Base-by-base conservation (phyloP, 2,797 vertebrate species). In the Neostethus bicornis region DNA sequence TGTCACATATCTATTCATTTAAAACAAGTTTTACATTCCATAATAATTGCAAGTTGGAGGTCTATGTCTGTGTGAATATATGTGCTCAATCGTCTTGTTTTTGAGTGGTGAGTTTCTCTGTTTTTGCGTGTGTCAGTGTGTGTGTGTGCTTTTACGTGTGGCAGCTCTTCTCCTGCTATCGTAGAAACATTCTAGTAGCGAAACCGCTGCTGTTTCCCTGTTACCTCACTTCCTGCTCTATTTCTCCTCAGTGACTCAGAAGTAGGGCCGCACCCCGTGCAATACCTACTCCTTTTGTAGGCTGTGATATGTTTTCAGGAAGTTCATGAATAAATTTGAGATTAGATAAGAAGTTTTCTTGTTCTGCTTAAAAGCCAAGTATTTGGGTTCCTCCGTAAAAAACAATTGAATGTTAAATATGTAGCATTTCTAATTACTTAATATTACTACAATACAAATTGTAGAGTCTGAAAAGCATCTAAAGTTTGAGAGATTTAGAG, bases 191-290 rank as follows among this genome's bases (percentile, higher is more conserved):
- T 79, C 46, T 85, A 79, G 85, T 83, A 74, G 70, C 79, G 66
- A 50, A 81, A 76, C 80, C 80, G 75, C 78, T 67, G 82, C 74
- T 73, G 85, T 67, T 79, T 66, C 74, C 67, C 73, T 43, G 57
- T 87, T 87, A 73, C 85, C 71, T 88, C 87, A 91, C 87, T 85
- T 85, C 85, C 86, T 89, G 73, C 83, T 86, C 79, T 85, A 81
- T 69, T 80, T 77, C 77, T 81, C 83, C 76, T 88, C 69, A 66
- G 79, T 74, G 84, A 81, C 78, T 81, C 73, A 81, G 68, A 73
- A 73, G 45, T 71, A 75, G 76, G 66, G 47, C 63, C 60, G 66
- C 54, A 16, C 63, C 68, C 75, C 68, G 61, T 55, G 25, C 65
- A 74, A 70, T 74, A 75, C 60, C 38, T 73, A 70, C 44, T 75